Percentiles rank a stretch among this genome's conserved stretches.
These are phyloP conservation scores for Amblyraja radiata DNA, from an alignment of 2,797 vertebrate genomes.

Conservation along the genomic window DNA sequence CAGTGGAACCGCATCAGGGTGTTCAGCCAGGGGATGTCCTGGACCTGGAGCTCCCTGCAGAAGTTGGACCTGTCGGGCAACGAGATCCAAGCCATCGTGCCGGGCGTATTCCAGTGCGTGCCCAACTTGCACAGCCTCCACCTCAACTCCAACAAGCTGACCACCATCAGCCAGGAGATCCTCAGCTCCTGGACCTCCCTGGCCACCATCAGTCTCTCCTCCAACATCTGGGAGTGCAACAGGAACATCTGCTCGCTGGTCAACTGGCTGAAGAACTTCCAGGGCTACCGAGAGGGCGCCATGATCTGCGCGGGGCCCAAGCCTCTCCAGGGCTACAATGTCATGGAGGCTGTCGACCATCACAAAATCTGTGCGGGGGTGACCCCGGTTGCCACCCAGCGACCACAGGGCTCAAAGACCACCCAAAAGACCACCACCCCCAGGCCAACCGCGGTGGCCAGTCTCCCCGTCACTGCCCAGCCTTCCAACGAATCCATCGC, in stretches of 20 bases:
- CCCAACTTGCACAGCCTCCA: conserved; percentile 92
- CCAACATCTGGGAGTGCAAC: conserved; percentile 92
- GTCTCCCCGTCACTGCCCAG: conserved; percentile 50
- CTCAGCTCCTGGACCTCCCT: conserved; percentile 87
- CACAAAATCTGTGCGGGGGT: conserved; percentile 80
- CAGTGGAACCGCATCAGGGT: conserved; percentile 91
- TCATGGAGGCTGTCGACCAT: conserved; percentile 79
- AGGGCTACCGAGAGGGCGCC: conserved; percentile 83
- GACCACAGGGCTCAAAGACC: conserved; percentile 44
- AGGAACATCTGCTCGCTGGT: conserved; percentile 84
- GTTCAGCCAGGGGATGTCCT: conserved; percentile 82
- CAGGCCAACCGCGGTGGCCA: conserved; percentile 63
- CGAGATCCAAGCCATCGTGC: conserved; percentile 78
- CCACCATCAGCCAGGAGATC: conserved; percentile 85
- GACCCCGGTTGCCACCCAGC: conserved; percentile 63
- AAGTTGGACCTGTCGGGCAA: conserved; percentile 95
- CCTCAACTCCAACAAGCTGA: conserved; percentile 95
- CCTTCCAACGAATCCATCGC: conserved; percentile 64
- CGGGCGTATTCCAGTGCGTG: conserved; percentile 82
- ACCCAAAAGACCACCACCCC: conserved; percentile 47
- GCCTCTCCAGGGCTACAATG: conserved; percentile 85
- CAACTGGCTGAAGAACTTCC: conserved; percentile 88
- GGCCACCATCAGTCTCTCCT: conserved; percentile 84
- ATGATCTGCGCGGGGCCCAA: conserved; percentile 93
- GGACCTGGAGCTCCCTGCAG: conserved; percentile 96